A percentile compares a stretch with the other conserved stretches of the same genome.
Evolutionary conservation across 2,888 invertebrate genomes (phyloP).

Genomic region (Acanthosepion esculentum): DNA sequence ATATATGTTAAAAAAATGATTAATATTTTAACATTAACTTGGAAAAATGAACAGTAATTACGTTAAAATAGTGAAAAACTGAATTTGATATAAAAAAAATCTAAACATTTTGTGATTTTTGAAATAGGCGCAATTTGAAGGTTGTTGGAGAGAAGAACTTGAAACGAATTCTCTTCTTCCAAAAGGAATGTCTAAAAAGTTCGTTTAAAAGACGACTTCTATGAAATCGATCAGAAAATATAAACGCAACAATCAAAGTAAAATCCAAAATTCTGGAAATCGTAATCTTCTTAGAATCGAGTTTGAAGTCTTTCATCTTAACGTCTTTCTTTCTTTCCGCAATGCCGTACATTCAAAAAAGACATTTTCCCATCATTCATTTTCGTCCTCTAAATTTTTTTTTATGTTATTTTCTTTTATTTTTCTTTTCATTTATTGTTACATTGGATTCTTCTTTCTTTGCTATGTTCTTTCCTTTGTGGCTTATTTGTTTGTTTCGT

Average conservation of each 20-base stretch:
- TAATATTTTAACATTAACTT: no score
- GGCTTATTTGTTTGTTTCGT: no score
- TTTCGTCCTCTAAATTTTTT: no score
- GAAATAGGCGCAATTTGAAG: neutral
- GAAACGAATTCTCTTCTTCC: neutral
- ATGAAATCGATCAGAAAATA: slow-evolving; percentile 33
- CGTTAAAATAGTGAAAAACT: no score
- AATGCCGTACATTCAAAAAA: neutral
- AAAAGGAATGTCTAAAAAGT: slow-evolving; percentile 1
- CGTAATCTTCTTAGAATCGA: neutral
- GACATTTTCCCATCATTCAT: neutral
- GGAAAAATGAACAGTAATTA: no score
- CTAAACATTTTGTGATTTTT: neutral
- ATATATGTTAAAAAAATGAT: no score
- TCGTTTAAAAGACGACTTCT: neutral
- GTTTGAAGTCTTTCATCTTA: slow-evolving; percentile 9
- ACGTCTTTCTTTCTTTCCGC: neutral
- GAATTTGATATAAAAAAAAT: neutral
- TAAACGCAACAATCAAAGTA: neutral
- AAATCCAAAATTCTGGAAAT: neutral
- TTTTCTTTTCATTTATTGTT: no score
- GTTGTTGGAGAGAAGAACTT: neutral
- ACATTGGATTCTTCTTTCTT: no score
- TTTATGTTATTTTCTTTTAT: no score
- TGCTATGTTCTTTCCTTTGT: no score